These are phyloP conservation scores for Anthopleura sola DNA, from an alignment of 64 coral and sea anemone genomes.

Conservation along the genomic window DNA sequence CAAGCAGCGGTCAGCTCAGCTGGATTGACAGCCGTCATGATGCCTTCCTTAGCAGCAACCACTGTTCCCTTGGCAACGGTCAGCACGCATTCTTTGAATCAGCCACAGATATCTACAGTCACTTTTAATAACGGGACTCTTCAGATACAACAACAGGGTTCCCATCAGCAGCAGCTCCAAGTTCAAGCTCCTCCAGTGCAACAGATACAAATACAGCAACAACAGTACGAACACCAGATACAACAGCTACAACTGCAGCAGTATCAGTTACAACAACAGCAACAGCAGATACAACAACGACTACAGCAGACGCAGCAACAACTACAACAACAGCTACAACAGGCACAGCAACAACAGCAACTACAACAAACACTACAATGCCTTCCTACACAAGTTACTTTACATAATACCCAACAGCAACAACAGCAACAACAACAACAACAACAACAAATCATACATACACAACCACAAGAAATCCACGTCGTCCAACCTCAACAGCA, in stretches of 20 bases:
- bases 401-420: conserved; percentile 29
- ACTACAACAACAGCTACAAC: conserved; percentile 27
- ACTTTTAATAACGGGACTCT: conserved; percentile 68
- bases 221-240: conserved; percentile 49
- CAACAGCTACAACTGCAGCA: conserved; percentile 56
- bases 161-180: conserved; percentile 40
- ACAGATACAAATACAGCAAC: conserved; percentile 43
- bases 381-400: not conserved
- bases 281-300: conserved; percentile 55
- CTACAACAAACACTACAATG: conserved; percentile 23
- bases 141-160: conserved; percentile 66
- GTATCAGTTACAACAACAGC: conserved; percentile 45
- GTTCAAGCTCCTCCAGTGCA: conserved; percentile 46
- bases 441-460: conserved; percentile 14
- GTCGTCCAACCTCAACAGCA: conserved; percentile 38
- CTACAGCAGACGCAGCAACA: conserved; percentile 61
- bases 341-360: conserved; percentile 46
- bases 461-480: conserved; percentile 39
- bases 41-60: conserved; percentile 65
- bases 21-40: conserved; percentile 80
- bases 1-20: conserved; percentile 83
- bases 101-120: conserved; percentile 70
- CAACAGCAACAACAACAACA: conserved; percentile 43
- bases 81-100: conserved; percentile 55
- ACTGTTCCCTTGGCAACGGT: conserved; percentile 42